Conservation (phyloP, 1,140 invertebrate species). For the Hycleus phaleratus region DNA sequence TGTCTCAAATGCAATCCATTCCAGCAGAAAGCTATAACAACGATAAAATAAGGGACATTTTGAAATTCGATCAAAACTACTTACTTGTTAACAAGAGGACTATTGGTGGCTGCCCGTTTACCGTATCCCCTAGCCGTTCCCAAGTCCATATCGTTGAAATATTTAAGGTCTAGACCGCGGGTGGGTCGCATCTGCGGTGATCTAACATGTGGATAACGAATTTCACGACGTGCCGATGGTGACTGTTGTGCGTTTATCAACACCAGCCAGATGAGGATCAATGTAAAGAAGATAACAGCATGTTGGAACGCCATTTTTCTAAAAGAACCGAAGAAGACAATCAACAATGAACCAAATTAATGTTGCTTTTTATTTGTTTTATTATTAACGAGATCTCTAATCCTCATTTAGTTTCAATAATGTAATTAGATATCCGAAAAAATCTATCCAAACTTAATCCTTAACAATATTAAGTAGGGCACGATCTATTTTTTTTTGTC, state of each 20-base stretch:
- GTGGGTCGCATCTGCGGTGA: slow-evolving; percentile 6
- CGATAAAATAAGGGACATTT: background rate
- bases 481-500: no score
- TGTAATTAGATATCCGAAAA: no score
- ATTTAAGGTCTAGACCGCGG: slow-evolving; percentile 1
- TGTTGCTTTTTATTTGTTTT: no score
- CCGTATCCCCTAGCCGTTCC: slow-evolving; percentile 7
- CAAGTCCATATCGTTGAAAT: slow-evolving; percentile 8
- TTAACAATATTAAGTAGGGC: no score
- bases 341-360: no score
- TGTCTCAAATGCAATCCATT: slow-evolving; percentile 12
- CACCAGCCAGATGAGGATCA: slow-evolving; percentile 3
- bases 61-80: slow-evolving; percentile 1
- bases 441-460: no score
- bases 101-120: slow-evolving; percentile 4
- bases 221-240: background rate
- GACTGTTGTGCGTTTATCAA: slow-evolving; percentile 1
- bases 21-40: slow-evolving; percentile 6
- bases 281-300: slow-evolving; percentile 8
- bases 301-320: slow-evolving; percentile 8
- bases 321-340: background rate
- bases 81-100: slow-evolving; percentile 9
- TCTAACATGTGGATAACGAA: slow-evolving; percentile 1
- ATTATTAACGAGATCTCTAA: no score
- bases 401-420: no score